phyloP scores from a whole-genome alignment of 2,888 invertebrate species.

The Homarus gammarus region DNA sequence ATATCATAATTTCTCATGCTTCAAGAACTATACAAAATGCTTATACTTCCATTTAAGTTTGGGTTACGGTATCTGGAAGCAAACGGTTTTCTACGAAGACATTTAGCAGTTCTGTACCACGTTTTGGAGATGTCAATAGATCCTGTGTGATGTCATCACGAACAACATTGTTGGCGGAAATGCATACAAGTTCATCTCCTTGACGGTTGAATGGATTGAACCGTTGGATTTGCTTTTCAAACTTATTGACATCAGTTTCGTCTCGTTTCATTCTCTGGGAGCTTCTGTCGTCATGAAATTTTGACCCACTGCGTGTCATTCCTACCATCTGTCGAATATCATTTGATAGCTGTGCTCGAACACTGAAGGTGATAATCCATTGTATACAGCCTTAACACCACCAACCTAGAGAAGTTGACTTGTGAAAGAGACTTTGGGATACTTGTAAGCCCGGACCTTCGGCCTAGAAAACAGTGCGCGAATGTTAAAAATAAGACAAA shows the following conservation, averaged over 20 bases:
- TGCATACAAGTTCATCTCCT: not conserved
- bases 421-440: too few relatives aligned
- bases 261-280: not conserved
- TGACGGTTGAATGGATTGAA: slow-evolving; percentile 4
- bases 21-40: too few relatives aligned
- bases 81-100: not conserved
- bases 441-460: too few relatives aligned
- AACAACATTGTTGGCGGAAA: not conserved
- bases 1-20: too few relatives aligned
- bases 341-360: too few relatives aligned
- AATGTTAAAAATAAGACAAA: too few relatives aligned
- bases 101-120: not conserved
- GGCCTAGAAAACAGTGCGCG: too few relatives aligned
- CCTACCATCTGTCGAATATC: not conserved
- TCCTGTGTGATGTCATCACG: not conserved
- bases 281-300: not conserved
- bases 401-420: too few relatives aligned
- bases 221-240: not conserved
- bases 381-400: too few relatives aligned
- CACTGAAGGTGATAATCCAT: too few relatives aligned
- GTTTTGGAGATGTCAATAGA: not conserved
- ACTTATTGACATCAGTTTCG: too few relatives aligned
- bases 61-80: not conserved
- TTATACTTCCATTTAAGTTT: too few relatives aligned
- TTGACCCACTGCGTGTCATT: not conserved